A percentile compares a stretch with the other conserved stretches of the same genome.
These are phyloP conservation scores for Antedon mediterranea DNA, from an alignment of 53 echinoderm and acorn worm genomes.

Conservation along the genomic window DNA sequence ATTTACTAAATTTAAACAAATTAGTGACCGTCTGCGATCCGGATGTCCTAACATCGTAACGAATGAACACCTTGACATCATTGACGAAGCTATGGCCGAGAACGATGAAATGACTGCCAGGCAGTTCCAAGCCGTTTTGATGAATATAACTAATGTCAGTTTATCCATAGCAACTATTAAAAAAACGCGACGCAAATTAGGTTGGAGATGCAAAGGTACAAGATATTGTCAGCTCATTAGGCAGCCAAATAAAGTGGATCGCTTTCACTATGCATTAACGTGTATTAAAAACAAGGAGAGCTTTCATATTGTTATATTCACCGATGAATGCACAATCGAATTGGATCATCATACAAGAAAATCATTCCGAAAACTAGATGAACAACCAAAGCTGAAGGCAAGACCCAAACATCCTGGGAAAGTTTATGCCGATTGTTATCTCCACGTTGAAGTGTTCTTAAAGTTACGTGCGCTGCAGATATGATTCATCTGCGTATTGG, in stretches of 20 bases:
- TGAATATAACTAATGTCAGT: background rate
- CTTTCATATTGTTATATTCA: constrained; percentile 21
- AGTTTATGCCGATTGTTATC: constrained; percentile 20
- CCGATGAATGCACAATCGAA: constrained; percentile 20
- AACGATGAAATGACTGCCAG: constrained; percentile 12
- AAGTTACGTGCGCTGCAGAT: background rate
- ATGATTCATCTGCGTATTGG: background rate
- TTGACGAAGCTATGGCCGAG: constrained; percentile 3
- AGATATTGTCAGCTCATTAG: constrained; percentile 23
- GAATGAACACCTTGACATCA: constrained; percentile 13
- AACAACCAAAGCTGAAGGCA: background rate
- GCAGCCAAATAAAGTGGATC: constrained; percentile 6
- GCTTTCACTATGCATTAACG: constrained; percentile 4
- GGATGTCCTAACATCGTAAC: background rate
- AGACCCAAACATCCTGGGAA: constrained; percentile 23
- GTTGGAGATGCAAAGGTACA: constrained; percentile 16
- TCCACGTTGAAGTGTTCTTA: background rate
- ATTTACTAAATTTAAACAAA: background rate
- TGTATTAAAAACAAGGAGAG: background rate
- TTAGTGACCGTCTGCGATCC: background rate
- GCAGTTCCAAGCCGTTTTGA: constrained; percentile 3
- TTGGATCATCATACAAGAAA: constrained; percentile 18
- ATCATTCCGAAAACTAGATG: constrained; percentile 4
- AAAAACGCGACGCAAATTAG: constrained; percentile 11
- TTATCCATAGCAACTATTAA: background rate